phyloP scores from a whole-genome alignment of 2,113 vertebrate species.

The Dromaius novaehollandiae region DNA sequence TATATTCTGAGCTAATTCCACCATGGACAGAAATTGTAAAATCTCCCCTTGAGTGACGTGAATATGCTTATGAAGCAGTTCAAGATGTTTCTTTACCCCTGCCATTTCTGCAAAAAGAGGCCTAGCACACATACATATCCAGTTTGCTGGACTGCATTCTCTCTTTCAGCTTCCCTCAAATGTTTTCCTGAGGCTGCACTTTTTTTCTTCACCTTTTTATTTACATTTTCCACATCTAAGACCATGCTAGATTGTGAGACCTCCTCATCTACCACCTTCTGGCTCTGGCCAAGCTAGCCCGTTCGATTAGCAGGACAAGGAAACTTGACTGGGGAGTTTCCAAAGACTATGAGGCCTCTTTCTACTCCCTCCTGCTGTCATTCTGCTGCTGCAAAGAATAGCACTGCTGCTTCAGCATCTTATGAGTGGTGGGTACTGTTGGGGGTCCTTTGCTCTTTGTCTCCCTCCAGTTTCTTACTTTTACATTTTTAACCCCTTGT shows the following conservation, averaged over 20 bases:
- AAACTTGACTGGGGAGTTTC: background rate
- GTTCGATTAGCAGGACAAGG: background rate
- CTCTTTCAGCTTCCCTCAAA: background rate
- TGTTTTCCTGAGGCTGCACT: background rate
- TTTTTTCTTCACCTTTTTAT: background rate
- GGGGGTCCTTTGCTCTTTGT: background rate
- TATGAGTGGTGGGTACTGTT: background rate
- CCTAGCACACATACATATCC: background rate
- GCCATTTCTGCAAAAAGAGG: background rate
- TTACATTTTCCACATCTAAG: background rate
- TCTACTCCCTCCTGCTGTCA: background rate
- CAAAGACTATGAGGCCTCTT: background rate
- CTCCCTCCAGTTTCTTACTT: background rate
- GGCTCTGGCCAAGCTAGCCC: background rate
- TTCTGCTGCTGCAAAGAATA: background rate
- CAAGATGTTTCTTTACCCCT: background rate
- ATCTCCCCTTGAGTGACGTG: background rate
- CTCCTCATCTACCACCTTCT: background rate
- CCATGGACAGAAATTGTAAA: background rate
- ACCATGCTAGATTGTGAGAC: background rate
- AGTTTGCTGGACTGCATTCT: fast-evolving
- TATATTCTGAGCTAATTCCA: background rate
- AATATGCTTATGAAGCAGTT: background rate
- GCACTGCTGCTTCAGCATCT: background rate
- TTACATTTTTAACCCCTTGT: background rate